phyloP scores from a whole-genome alignment of 2,113 vertebrate species.

The Copsychus sechellarum region DNA sequence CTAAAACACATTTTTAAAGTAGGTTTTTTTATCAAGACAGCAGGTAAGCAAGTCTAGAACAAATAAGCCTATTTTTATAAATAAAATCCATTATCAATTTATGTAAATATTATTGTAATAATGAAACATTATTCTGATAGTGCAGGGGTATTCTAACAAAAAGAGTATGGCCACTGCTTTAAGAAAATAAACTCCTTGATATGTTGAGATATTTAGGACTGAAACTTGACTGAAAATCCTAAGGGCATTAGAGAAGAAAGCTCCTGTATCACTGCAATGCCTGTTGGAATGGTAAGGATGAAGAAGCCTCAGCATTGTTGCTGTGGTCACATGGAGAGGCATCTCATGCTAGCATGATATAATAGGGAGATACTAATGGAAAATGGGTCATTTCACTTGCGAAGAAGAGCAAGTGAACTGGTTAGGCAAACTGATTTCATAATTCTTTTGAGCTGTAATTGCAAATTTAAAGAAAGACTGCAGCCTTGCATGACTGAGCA shows the following conservation, averaged over 20 bases:
- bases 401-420: neutral
- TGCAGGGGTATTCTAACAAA: neutral
- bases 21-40: neutral
- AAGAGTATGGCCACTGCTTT: neutral
- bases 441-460: neutral
- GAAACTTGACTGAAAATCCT: neutral
- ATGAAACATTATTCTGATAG: neutral
- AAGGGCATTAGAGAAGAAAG: neutral
- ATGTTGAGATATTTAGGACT: neutral
- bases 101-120: neutral
- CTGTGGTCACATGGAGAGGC: neutral
- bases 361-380: neutral
- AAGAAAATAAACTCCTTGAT: neutral
- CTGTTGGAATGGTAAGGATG: neutral
- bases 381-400: neutral
- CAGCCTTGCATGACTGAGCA: neutral
- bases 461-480: neutral
- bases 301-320: neutral
- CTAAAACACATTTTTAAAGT: neutral
- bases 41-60: neutral
- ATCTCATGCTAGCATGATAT: neutral
- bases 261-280: neutral
- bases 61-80: neutral
- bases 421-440: neutral
- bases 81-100: neutral